phyloP scores from a whole-genome alignment of 2,113 vertebrate species.

The Poecile atricapillus region DNA sequence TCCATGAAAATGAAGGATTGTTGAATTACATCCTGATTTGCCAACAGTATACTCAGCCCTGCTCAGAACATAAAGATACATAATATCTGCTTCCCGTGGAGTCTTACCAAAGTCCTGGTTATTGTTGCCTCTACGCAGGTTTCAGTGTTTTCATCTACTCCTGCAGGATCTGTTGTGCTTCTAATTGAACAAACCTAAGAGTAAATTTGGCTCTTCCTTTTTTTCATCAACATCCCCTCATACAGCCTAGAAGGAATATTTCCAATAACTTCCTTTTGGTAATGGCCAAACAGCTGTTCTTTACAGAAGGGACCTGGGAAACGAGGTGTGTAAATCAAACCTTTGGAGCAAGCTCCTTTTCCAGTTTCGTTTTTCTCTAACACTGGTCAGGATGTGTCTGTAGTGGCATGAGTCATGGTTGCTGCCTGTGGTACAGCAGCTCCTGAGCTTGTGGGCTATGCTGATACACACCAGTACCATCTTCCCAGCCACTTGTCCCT shows the following conservation, averaged over 20 bases:
- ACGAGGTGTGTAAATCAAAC: neutral
- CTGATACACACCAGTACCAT: neutral
- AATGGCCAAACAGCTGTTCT: neutral
- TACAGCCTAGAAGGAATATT: neutral
- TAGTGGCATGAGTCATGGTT: neutral
- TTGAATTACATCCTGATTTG: constrained; percentile 45
- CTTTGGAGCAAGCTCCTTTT: neutral
- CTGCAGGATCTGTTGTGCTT: neutral
- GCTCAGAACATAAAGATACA: neutral
- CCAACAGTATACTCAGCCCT: neutral
- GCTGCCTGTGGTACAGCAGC: neutral
- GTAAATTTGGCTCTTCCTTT: neutral
- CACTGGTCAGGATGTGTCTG: neutral
- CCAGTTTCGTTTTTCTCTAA: neutral
- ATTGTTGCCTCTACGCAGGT: neutral
- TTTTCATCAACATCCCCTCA: neutral
- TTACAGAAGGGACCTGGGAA: neutral
- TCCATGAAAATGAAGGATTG: constrained; percentile 15
- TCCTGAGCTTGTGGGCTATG: neutral
- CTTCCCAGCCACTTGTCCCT: neutral
- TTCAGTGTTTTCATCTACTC: neutral
- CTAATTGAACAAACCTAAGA: neutral
- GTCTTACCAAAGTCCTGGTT: neutral
- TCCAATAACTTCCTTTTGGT: neutral
- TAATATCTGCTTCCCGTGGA: neutral